Base-by-base conservation (phyloP, 2,888 invertebrate species). In the Euzophera pinguis region DNA sequence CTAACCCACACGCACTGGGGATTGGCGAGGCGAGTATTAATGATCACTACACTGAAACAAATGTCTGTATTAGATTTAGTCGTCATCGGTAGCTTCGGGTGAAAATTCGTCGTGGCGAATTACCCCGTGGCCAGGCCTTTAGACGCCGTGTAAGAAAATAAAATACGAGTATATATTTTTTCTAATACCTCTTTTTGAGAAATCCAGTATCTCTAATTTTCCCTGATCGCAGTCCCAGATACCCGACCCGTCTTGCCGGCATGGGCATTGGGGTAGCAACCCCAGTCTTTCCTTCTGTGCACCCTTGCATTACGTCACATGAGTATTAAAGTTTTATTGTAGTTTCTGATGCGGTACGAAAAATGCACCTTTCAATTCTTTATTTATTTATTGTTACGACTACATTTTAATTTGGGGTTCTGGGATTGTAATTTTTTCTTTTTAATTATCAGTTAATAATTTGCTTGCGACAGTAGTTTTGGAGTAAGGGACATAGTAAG, bases 281-380 rank as follows among this genome's bases (percentile, higher is more conserved):
- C 45, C 45, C 32, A 32, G 45, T 45, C 17, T 22, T 12, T 12
- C 41, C 22, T 22, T n/a, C 16, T 10, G 32, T 45, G 45, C 45
- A 45, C 45, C 45, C 45, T 32, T 45, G 45, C 45, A 45, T 45
- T 43, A 45, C 45, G 5, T 14, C 14, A 32, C 14, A 45, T 45
- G 32, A 45, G 45, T 45, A 45, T 45, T 43, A 29, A 43, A 45
- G 13, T 45, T 45, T 45, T 45, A 45, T 45, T 32, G 45, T 45
- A 45, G 32, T 45, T 45, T 45, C 13, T 9, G 34, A 32, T 45
- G 45, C 32, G 16, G 45, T 45, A 16, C 45, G 32, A n/a, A n/a
- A 32, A 27, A 14, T 27, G 5, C 13, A 32, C 5, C 32, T 16
- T 34, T 32, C 14, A 32, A 14, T 32, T 45, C 14, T 14, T 45